phyloP scores from a whole-genome alignment of 2,113 vertebrate genomes.

The Erythrolamprus reginae region DNA sequence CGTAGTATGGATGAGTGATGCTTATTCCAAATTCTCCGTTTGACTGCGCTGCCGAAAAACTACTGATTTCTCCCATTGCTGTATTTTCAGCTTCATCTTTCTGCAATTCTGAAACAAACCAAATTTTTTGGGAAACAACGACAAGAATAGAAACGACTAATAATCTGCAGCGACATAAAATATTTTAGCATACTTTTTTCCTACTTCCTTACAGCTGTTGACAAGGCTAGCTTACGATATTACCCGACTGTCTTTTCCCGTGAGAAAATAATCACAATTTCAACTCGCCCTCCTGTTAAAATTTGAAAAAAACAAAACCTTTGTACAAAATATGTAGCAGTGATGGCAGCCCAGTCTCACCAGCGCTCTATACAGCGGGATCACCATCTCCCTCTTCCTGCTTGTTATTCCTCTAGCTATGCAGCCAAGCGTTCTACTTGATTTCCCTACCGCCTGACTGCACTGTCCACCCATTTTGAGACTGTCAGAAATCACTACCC shows the following conservation, averaged over 20 bases:
- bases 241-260: not conserved
- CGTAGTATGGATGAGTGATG: slow-evolving; percentile 76
- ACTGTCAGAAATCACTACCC: no score
- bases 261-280: not conserved
- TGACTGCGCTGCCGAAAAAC: not conserved
- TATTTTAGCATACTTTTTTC: not conserved
- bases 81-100: slow-evolving; percentile 62
- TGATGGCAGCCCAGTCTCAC: no score
- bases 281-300: not conserved
- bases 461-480: no score
- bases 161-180: not conserved
- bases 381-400: no score
- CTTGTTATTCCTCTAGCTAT: no score
- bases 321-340: no score
- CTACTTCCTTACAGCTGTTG: not conserved
- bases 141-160: not conserved
- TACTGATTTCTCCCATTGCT: not conserved
- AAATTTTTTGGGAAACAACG: not conserved
- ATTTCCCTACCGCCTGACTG: no score
- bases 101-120: slow-evolving; percentile 66
- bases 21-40: slow-evolving; percentile 50
- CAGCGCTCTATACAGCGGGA: no score
- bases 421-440: no score
- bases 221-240: not conserved
- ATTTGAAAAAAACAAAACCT: not conserved